Conservation (phyloP, 2,888 invertebrate species). For the Gortyna flavago region DNA sequence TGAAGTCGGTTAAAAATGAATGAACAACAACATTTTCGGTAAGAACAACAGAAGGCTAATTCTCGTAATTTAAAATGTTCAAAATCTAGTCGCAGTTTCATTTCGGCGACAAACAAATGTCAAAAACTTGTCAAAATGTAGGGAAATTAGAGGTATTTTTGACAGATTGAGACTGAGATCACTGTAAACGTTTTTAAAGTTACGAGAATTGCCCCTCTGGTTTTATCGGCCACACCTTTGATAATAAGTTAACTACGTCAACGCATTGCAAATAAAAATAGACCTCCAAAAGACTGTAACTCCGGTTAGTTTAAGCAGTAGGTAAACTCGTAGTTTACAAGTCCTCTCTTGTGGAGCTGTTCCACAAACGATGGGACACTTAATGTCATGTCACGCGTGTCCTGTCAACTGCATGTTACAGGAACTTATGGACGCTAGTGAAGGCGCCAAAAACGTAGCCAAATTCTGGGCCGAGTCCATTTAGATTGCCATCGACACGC, state of each 20-base stretch:
- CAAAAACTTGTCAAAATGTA: too few relatives aligned
- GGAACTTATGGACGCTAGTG: not conserved
- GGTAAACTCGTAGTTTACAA: not conserved
- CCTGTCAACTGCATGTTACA: not conserved
- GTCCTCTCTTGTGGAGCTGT: not conserved
- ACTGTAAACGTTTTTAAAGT: too few relatives aligned
- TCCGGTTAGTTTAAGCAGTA: not conserved
- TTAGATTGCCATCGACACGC: not conserved
- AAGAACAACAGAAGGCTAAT: too few relatives aligned
- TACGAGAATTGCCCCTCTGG: too few relatives aligned
- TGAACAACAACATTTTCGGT: not conserved
- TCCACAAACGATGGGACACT: not conserved
- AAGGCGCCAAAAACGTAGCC: not conserved
- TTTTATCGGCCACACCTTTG: conserved; percentile 36
- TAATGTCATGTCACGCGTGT: not conserved
- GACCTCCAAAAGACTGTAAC: not conserved
- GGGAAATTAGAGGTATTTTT: too few relatives aligned
- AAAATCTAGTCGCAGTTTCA: too few relatives aligned
- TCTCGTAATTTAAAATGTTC: too few relatives aligned
- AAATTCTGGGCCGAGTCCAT: not conserved
- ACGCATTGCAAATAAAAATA: not conserved
- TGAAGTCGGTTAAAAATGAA: too few relatives aligned
- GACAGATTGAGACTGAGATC: too few relatives aligned
- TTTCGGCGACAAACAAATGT: too few relatives aligned
- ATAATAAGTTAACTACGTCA: not conserved